Conservation (phyloP, 1,140 invertebrate species). For the Euura saliciscinereae region DNA sequence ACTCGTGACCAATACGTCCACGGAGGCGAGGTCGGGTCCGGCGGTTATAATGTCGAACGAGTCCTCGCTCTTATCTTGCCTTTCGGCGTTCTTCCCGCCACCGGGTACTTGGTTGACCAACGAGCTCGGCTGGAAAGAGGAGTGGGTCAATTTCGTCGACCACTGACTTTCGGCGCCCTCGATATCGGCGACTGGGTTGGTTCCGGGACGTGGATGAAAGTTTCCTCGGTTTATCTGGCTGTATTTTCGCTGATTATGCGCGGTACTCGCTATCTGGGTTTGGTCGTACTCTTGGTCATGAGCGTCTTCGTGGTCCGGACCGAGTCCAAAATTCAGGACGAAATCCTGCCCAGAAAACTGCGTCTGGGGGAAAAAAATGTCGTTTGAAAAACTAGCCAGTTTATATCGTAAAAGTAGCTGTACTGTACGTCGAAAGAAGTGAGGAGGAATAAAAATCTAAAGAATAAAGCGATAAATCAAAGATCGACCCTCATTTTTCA, state of each 20-base stretch:
- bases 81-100: slow-evolving; percentile 19
- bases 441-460: background rate
- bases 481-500: background rate
- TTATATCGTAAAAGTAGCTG: no score
- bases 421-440: no score
- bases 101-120: slow-evolving; percentile 59
- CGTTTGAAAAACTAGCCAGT: no score
- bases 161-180: slow-evolving; percentile 64
- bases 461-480: background rate
- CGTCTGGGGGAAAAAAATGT: background rate
- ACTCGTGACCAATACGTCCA: slow-evolving; percentile 37
- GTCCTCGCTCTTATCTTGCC: slow-evolving; percentile 18
- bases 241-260: slow-evolving; percentile 28
- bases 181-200: slow-evolving; percentile 39
- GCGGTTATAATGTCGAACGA: slow-evolving; percentile 48
- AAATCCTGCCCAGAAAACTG: slow-evolving; percentile 37
- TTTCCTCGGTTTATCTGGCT: slow-evolving; percentile 19
- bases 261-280: slow-evolving; percentile 29
- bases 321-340: slow-evolving; percentile 45
- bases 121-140: slow-evolving; percentile 63
- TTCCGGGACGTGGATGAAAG: slow-evolving; percentile 18
- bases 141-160: slow-evolving; percentile 66
- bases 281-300: slow-evolving; percentile 41
- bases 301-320: slow-evolving; percentile 20
- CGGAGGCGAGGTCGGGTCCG: slow-evolving; percentile 37